Evolutionary conservation across 2,888 invertebrate genomes (phyloP).

Genomic region (Synergus umbraculus): DNA sequence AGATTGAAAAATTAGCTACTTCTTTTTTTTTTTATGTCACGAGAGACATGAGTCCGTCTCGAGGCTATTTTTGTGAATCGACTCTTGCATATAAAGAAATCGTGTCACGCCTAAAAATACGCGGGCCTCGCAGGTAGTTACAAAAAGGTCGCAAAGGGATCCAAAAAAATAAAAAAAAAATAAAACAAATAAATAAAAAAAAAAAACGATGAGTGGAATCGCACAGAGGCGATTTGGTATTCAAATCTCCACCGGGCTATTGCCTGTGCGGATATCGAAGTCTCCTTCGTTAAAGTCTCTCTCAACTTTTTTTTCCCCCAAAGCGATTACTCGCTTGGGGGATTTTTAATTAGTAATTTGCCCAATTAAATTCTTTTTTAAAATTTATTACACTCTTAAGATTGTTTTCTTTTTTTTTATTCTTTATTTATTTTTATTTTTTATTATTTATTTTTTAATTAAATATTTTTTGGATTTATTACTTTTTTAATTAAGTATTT

Average conservation of each 20-base stretch:
- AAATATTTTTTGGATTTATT: too few species aligned
- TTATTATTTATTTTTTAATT: too few species aligned
- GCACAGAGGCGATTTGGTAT: conserved; percentile 67
- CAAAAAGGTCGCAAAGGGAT: conserved; percentile 48
- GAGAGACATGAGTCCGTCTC: neutral
- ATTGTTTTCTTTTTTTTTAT: too few species aligned
- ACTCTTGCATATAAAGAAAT: conserved; percentile 55
- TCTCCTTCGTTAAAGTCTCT: conserved; percentile 60
- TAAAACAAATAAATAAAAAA: conserved; percentile 38
- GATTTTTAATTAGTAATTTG: conserved; percentile 3
- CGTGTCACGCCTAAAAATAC: conserved; percentile 74
- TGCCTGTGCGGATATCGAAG: conserved; percentile 60
- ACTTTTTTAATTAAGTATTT: too few species aligned
- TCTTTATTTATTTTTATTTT: too few species aligned
- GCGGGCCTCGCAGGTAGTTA: conserved; percentile 62
- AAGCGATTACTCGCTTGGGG: neutral
- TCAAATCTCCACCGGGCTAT: conserved; percentile 67
- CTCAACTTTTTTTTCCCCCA: neutral
- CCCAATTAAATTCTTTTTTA: neutral
- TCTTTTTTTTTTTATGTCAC: neutral
- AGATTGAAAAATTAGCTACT: too few species aligned
- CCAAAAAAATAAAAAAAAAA: conserved; percentile 44
- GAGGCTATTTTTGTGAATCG: conserved; percentile 30
- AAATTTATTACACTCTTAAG: neutral
- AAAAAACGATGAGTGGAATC: conserved; percentile 64